Percentiles rank a stretch among this genome's conserved stretches.
These are phyloP conservation scores for Percopsis omiscomaycus DNA, from an alignment of 2,797 vertebrate species.

Conservation along the genomic window DNA sequence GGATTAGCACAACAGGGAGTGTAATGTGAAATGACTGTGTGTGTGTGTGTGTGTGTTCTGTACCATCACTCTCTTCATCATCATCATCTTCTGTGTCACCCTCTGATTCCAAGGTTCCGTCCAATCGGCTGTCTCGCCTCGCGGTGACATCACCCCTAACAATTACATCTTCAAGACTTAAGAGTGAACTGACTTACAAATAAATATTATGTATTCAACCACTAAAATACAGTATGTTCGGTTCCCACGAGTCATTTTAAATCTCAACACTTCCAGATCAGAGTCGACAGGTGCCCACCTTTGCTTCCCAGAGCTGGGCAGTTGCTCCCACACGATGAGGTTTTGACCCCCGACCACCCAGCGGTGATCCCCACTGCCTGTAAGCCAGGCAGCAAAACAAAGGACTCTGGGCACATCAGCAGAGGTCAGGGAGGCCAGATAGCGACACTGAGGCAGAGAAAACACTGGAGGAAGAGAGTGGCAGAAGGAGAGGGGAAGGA, in stretches of 20 bases:
- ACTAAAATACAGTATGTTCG: background rate
- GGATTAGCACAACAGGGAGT: too few relatives aligned
- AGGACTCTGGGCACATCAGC: conserved; percentile 73
- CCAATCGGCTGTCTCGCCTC: conserved; percentile 71
- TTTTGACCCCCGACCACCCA: conserved; percentile 80
- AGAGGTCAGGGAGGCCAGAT: conserved; percentile 77
- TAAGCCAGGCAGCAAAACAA: conserved; percentile 78
- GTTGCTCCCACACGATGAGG: conserved; percentile 81
- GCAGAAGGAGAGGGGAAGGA: background rate
- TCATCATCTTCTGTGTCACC: conserved; percentile 71
- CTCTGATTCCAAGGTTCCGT: conserved; percentile 73
- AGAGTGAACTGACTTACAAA: conserved; percentile 29
- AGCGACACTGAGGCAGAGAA: conserved; percentile 74
- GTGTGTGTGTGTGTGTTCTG: conserved; percentile 35
- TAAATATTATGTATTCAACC: background rate
- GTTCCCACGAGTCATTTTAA: background rate
- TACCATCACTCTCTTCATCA: conserved; percentile 57
- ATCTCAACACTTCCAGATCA: background rate
- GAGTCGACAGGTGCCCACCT: conserved; percentile 58
- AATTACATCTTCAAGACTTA: conserved; percentile 40
- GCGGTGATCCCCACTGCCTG: conserved; percentile 79
- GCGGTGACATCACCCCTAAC: conserved; percentile 77
- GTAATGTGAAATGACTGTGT: too few relatives aligned
- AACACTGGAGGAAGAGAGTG: conserved; percentile 67
- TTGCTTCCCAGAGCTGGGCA: conserved; percentile 71